These are phyloP conservation scores for Bradypus variegatus DNA, from an alignment of 2,797 vertebrate genomes.

Conservation along the genomic window DNA sequence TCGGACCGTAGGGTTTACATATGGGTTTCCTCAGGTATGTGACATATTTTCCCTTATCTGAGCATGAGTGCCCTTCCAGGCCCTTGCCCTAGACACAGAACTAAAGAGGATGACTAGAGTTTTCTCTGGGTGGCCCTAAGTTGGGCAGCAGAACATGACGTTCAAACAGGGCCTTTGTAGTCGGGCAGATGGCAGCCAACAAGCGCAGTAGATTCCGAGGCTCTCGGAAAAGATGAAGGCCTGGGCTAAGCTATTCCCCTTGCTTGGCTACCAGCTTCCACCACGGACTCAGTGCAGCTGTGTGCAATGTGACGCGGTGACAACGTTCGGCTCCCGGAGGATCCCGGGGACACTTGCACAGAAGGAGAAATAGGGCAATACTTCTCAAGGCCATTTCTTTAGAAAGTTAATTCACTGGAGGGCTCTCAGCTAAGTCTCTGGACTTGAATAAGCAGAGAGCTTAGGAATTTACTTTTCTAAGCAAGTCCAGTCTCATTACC, in stretches of 20 bases:
- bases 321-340: neutral
- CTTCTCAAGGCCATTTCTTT: constrained; percentile 1
- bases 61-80: neutral
- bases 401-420: neutral
- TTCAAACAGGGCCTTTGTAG: neutral
- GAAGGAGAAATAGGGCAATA: neutral
- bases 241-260: fast-evolving
- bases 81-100: neutral
- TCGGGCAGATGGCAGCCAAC: neutral
- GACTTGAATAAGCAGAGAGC: neutral
- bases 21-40: neutral
- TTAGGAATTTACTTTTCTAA: constrained; percentile 47
- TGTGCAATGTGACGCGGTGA: no score
- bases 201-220: neutral
- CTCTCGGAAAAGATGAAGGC: neutral
- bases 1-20: neutral
- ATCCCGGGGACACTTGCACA: neutral
- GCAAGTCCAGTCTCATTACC: constrained; percentile 53
- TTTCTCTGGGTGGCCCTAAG: neutral
- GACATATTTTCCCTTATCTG: neutral
- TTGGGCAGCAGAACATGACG: fast-evolving
- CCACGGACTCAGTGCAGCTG: neutral
- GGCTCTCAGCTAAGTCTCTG: neutral
- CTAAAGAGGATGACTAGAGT: neutral
- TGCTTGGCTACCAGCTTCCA: neutral